A percentile compares a stretch with the other conserved stretches of the same genome.
Conservation (phyloP, 2,888 invertebrate species). For the Dasysyrphus albostriatus region DNA sequence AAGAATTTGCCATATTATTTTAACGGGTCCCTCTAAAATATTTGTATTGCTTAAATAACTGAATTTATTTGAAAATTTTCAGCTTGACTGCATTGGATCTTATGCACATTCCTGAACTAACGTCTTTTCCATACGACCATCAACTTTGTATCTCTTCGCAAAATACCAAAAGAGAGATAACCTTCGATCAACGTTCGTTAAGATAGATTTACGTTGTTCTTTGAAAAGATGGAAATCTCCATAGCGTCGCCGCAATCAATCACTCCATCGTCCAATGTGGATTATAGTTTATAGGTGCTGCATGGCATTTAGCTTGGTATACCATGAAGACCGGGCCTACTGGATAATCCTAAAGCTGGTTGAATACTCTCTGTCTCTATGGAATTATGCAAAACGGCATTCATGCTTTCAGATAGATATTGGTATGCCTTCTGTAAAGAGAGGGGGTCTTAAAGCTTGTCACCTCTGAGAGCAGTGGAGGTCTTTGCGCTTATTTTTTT, state of each 20-base stretch:
- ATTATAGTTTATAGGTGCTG: conserved; percentile 49
- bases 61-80: conserved; percentile 15
- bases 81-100: conserved; percentile 39
- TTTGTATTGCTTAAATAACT: neutral
- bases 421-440: neutral
- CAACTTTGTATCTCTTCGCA: conserved; percentile 20
- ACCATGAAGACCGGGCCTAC: conserved; percentile 37
- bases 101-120: conserved; percentile 43
- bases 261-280: conserved; percentile 68
- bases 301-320: conserved; percentile 48
- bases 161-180: conserved; percentile 40
- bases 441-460: conserved; percentile 44
- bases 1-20: no score
- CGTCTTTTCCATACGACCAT: conserved; percentile 27
- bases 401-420: neutral
- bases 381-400: conserved; percentile 72
- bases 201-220: conserved; percentile 51
- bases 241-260: conserved; percentile 73
- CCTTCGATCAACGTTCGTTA: conserved; percentile 68
- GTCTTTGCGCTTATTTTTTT: conserved; percentile 37
- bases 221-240: conserved; percentile 65
- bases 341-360: conserved; percentile 43
- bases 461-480: conserved; percentile 32
- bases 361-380: neutral
- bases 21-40: neutral